phyloP scores from a whole-genome alignment of 2,888 invertebrate genomes.

The Tenthredo mesomela region DNA sequence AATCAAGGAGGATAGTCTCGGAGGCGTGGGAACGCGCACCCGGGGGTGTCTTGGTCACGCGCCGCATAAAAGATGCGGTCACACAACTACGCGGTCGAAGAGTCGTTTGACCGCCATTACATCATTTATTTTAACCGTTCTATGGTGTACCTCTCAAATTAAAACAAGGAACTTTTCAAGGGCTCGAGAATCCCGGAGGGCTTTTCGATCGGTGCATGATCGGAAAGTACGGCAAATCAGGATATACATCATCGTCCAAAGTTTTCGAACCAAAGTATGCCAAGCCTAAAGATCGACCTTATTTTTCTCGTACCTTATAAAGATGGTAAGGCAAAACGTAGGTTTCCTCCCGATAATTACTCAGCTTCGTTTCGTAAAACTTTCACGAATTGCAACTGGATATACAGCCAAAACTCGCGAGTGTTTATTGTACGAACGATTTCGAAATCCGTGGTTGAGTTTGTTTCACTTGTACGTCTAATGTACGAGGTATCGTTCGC shows the following conservation, averaged over 20 bases:
- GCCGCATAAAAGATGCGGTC: slow-evolving; percentile 36
- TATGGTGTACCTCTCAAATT: neutral
- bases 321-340: slow-evolving; percentile 8
- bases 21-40: slow-evolving; percentile 38
- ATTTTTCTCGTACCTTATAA: neutral
- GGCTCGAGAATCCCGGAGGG: neutral
- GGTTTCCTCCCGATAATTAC: slow-evolving; percentile 21
- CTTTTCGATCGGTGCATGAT: neutral
- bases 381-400: slow-evolving; percentile 46
- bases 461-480: neutral
- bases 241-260: neutral
- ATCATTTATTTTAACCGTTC: neutral
- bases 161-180: neutral
- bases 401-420: neutral
- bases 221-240: neutral
- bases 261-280: slow-evolving; percentile 24
- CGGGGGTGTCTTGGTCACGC: slow-evolving; percentile 41
- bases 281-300: slow-evolving; percentile 19
- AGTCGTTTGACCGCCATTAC: slow-evolving; percentile 2
- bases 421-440: neutral
- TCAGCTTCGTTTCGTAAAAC: slow-evolving; percentile 35
- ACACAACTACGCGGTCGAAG: neutral
- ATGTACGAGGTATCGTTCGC: slow-evolving; percentile 14
- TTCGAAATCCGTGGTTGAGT: neutral
- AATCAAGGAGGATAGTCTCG: slow-evolving; percentile 33